These are phyloP conservation scores for Galleria mellonella DNA, from an alignment of 1,140 invertebrate species.

Conservation along the genomic window DNA sequence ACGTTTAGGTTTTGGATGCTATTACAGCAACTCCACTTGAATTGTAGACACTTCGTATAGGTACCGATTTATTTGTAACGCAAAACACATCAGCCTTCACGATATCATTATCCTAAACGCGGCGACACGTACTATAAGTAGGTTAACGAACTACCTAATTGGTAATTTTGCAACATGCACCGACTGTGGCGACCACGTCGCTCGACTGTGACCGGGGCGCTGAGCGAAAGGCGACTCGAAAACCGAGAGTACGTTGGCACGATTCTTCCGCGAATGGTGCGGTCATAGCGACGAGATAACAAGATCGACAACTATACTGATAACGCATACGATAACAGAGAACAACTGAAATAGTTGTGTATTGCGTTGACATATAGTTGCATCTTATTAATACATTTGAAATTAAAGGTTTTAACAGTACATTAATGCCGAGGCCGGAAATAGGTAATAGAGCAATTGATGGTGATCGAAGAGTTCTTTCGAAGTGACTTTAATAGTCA, in stretches of 20 bases:
- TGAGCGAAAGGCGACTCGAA: slow-evolving; percentile 55
- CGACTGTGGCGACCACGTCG: slow-evolving; percentile 27
- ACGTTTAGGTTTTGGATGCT: not conserved
- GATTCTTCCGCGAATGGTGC: slow-evolving; percentile 54
- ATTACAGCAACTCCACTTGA: too few species aligned
- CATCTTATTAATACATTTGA: too few species aligned
- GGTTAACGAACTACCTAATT: slow-evolving; percentile 42
- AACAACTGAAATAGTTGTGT: not conserved
- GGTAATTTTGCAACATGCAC: slow-evolving; percentile 46
- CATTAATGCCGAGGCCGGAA: too few species aligned
- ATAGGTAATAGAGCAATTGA: too few species aligned
- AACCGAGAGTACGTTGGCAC: slow-evolving; percentile 61
- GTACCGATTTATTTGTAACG: too few species aligned
- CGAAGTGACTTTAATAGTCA: too few species aligned
- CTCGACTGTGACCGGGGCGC: slow-evolving; percentile 39
- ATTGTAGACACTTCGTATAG: too few species aligned
- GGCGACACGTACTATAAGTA: slow-evolving; percentile 23
- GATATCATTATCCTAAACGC: not conserved
- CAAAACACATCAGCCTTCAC: too few species aligned
- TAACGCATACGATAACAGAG: slow-evolving; percentile 49
- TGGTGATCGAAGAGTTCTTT: too few species aligned
- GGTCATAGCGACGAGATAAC: slow-evolving; percentile 51
- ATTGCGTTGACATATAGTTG: too few species aligned
- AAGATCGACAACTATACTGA: slow-evolving; percentile 59
- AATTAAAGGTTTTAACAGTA: too few species aligned